Evolutionary conservation across 2,797 vertebrate species (phyloP).

Genomic region (Taeniopygia guttata): DNA sequence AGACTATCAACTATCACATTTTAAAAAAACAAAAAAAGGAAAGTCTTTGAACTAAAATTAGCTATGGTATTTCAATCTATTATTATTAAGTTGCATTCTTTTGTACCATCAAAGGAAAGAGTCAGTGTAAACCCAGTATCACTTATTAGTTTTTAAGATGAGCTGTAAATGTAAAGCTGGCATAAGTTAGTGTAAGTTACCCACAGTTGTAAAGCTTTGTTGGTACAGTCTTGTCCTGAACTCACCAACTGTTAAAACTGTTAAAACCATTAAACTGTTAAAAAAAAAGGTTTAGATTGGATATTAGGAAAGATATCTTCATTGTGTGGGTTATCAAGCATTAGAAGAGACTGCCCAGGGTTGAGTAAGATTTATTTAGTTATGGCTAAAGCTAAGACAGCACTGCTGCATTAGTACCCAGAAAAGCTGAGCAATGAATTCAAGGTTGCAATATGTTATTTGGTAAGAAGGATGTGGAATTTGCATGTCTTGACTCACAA

Average conservation of each 20-base stretch:
- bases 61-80: background rate
- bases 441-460: background rate
- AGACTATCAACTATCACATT: background rate
- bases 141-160: background rate
- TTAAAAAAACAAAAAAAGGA: background rate
- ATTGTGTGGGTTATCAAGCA: background rate
- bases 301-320: background rate
- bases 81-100: background rate
- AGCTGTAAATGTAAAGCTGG: background rate
- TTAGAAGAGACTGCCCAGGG: background rate
- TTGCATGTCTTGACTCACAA: background rate
- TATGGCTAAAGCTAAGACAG: background rate
- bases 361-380: background rate
- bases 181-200: background rate
- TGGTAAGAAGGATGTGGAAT: background rate
- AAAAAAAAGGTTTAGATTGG: background rate
- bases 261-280: no score
- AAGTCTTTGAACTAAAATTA: slow-evolving; percentile 45
- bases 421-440: background rate
- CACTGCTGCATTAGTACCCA: background rate
- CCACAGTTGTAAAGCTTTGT: background rate
- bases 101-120: background rate
- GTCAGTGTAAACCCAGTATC: background rate
- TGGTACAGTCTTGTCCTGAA: background rate
- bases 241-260: background rate